Evolutionary conservation across 2,888 invertebrate genomes (phyloP).

Genomic region (Andrena praecox): DNA sequence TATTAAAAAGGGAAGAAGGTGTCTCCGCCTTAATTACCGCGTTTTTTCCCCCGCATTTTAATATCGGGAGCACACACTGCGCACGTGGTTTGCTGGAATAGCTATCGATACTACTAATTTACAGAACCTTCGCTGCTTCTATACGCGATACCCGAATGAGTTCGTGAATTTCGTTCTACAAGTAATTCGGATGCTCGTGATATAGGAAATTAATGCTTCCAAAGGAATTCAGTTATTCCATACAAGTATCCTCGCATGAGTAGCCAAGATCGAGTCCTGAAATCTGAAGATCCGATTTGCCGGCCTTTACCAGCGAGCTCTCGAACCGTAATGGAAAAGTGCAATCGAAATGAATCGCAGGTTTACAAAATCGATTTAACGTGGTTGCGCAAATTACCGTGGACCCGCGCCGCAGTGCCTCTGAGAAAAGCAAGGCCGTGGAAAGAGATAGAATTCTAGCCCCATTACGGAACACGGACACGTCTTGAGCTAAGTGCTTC

Average conservation of each 20-base stretch:
- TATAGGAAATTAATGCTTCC: not conserved
- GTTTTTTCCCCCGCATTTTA: not conserved
- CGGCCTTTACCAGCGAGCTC: not conserved
- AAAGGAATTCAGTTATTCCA: not conserved
- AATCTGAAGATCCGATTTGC: not conserved
- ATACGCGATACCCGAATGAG: not conserved
- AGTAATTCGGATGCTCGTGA: not conserved
- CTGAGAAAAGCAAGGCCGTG: not conserved
- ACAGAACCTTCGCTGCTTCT: not conserved
- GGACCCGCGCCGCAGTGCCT: constrained; percentile 7
- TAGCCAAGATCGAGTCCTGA: not conserved
- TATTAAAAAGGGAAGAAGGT: not conserved
- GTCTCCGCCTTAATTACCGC: constrained; percentile 32
- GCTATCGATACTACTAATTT: not conserved
- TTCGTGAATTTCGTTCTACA: not conserved
- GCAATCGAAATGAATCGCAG: constrained; percentile 52
- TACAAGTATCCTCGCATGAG: not conserved
- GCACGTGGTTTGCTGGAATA: not conserved
- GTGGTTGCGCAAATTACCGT: constrained; percentile 51
- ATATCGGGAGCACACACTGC: not conserved
- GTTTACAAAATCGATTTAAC: constrained; percentile 61
- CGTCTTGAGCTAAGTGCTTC: constrained; percentile 64
- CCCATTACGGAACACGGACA: constrained; percentile 67
- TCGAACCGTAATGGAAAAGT: constrained; percentile 22
- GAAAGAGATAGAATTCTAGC: constrained; percentile 50